Conservation (phyloP, 2,888 invertebrate genomes). For the Dioctria linearis region DNA sequence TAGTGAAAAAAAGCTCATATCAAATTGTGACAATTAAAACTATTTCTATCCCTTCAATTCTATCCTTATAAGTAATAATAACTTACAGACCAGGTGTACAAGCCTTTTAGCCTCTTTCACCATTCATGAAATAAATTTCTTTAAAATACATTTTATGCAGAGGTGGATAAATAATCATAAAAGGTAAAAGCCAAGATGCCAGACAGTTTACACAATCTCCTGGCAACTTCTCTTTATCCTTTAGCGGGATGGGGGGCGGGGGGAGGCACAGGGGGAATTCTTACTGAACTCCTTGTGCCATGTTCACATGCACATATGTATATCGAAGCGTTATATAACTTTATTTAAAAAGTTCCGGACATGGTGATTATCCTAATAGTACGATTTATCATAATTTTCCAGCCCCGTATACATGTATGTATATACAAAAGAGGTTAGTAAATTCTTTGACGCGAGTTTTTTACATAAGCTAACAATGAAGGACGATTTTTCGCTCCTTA, state of each 20-base stretch:
- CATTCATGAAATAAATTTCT: conserved; percentile 31
- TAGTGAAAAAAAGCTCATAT: too few relatives aligned
- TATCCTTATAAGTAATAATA: too few relatives aligned
- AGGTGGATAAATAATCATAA: conserved; percentile 18
- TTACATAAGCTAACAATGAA: neutral
- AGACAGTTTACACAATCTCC: conserved; percentile 14
- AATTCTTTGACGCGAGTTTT: too few relatives aligned
- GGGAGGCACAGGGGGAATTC: neutral
- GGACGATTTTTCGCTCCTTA: neutral
- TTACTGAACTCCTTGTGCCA: neutral
- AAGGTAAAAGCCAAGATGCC: neutral
- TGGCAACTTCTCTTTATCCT: neutral
- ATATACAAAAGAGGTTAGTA: neutral
- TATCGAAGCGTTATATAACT: conserved; percentile 23
- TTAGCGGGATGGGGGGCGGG: neutral
- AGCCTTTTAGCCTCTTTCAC: conserved; percentile 23
- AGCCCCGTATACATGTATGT: neutral
- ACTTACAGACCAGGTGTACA: conserved; percentile 7
- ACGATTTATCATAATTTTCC: conserved; percentile 50
- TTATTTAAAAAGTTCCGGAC: conserved; percentile 48
- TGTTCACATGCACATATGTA: neutral
- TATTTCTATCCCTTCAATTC: too few relatives aligned
- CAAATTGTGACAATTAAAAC: too few relatives aligned
- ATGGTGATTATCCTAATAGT: conserved; percentile 50
- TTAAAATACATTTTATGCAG: conserved; percentile 18